Percentiles rank a stretch among this genome's conserved stretches.
Conservation (phyloP, 2,888 invertebrate species). For the Crocallis elinguaria region DNA sequence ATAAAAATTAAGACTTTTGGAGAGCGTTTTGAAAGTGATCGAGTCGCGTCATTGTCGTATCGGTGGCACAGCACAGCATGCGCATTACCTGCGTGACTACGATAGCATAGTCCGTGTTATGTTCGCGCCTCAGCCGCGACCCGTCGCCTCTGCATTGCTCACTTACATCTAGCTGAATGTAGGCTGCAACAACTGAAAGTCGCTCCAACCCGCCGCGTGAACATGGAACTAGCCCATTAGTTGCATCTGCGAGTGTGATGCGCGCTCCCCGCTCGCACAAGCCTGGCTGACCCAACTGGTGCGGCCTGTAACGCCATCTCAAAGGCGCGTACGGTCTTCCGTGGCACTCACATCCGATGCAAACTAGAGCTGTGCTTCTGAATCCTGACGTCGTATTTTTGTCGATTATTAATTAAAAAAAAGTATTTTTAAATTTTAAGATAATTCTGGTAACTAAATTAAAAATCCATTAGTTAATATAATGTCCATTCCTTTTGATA, state of each 20-base stretch:
- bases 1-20: slow-evolving; percentile 40
- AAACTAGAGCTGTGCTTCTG: slow-evolving; percentile 32
- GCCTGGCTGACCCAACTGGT: neutral
- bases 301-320: neutral
- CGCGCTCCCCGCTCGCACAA: neutral
- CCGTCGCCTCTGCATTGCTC: slow-evolving; percentile 19
- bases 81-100: neutral
- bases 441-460: slow-evolving; percentile 54
- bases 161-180: neutral
- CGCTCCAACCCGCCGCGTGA: slow-evolving; percentile 4
- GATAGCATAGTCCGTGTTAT: neutral
- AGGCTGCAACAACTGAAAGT: slow-evolving; percentile 1
- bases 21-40: slow-evolving; percentile 35
- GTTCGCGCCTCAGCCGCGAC: slow-evolving; percentile 4
- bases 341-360: neutral
- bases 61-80: slow-evolving; percentile 25
- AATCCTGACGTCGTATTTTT: slow-evolving; percentile 41
- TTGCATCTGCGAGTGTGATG: slow-evolving; percentile 39
- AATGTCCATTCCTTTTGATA: slow-evolving; percentile 69
- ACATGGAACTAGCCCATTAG: slow-evolving; percentile 35
- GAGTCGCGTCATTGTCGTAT: slow-evolving; percentile 30
- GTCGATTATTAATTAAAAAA: slow-evolving; percentile 52
- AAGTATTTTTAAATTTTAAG: slow-evolving; percentile 53
- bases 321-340: neutral
- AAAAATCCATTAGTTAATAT: slow-evolving; percentile 46